Percentiles rank a stretch among this genome's conserved stretches.
phyloP scores from a whole-genome alignment of 2,797 vertebrate genomes.

The Cynodonichthys magdalenae region DNA sequence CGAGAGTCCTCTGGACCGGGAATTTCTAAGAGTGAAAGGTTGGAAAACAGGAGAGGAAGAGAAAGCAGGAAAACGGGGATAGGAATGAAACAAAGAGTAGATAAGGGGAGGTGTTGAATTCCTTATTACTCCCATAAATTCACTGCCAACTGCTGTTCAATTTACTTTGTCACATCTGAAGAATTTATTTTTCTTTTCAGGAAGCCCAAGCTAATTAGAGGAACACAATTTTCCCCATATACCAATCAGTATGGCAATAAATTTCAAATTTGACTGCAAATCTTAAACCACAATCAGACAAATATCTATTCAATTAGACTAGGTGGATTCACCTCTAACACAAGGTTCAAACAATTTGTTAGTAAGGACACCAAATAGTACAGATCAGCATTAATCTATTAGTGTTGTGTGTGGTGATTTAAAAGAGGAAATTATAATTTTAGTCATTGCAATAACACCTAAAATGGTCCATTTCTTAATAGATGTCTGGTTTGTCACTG shows the following conservation, averaged over 20 bases:
- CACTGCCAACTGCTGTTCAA: slow-evolving; percentile 26
- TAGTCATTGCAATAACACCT: background rate
- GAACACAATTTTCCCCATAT: no score
- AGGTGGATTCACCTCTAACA: no score
- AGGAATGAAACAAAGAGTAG: slow-evolving; percentile 33
- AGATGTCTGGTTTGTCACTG: background rate
- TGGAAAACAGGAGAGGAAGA: slow-evolving; percentile 8
- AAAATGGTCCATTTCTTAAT: background rate
- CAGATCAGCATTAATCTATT: background rate
- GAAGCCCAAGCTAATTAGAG: no score
- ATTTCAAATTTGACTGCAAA: background rate
- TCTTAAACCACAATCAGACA: background rate
- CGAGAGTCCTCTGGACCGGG: slow-evolving; percentile 88
- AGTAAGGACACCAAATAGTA: background rate
- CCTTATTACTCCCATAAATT: slow-evolving; percentile 34
- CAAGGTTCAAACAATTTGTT: background rate
- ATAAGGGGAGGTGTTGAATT: slow-evolving; percentile 28
- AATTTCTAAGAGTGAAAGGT: slow-evolving; percentile 72
- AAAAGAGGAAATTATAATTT: no score
- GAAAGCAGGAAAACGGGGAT: background rate
- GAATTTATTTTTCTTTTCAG: no score
- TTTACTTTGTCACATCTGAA: slow-evolving; percentile 2
- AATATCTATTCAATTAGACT: no score
- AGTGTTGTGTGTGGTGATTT: no score
- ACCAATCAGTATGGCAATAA: background rate